Evolutionary conservation across 2,888 invertebrate genomes (phyloP).

Genomic region (Papilio elwesi): DNA sequence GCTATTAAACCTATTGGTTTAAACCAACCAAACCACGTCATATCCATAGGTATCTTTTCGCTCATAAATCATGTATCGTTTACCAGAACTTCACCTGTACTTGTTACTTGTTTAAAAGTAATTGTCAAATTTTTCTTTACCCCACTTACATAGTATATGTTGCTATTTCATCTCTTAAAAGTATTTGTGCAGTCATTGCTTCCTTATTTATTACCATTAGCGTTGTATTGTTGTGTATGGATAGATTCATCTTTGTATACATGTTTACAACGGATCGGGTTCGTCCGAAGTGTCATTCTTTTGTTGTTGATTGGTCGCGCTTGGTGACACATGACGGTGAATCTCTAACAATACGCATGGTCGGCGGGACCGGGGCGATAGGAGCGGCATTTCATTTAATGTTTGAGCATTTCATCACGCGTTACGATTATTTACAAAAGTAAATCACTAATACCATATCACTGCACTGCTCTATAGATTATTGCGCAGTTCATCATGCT

Average conservation of each 20-base stretch:
- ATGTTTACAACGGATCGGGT: constrained; percentile 14
- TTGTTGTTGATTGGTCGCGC: constrained; percentile 37
- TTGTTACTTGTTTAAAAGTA: too few species aligned
- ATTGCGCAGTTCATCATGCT: too few species aligned
- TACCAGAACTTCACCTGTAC: too few species aligned
- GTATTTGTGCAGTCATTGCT: background rate
- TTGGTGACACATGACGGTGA: constrained; percentile 39
- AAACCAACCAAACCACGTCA: too few species aligned
- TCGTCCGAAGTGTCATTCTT: constrained; percentile 16
- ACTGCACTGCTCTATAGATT: too few species aligned
- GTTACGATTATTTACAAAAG: constrained; percentile 1
- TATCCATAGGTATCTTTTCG: too few species aligned
- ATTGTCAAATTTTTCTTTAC: too few species aligned
- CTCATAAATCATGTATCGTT: too few species aligned
- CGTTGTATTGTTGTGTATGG: background rate
- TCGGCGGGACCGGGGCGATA: constrained; percentile 17
- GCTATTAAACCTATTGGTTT: too few species aligned
- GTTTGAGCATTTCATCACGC: background rate
- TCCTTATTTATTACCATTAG: constrained; percentile 2
- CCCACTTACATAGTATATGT: too few species aligned
- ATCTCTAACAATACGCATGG: constrained; percentile 34
- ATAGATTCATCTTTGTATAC: constrained; percentile 2
- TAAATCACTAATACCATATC: background rate
- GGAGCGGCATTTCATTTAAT: constrained; percentile 21
- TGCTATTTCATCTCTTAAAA: background rate